Conservation (phyloP, 1,140 invertebrate genomes). For the Cardiocondyla obscurior region DNA sequence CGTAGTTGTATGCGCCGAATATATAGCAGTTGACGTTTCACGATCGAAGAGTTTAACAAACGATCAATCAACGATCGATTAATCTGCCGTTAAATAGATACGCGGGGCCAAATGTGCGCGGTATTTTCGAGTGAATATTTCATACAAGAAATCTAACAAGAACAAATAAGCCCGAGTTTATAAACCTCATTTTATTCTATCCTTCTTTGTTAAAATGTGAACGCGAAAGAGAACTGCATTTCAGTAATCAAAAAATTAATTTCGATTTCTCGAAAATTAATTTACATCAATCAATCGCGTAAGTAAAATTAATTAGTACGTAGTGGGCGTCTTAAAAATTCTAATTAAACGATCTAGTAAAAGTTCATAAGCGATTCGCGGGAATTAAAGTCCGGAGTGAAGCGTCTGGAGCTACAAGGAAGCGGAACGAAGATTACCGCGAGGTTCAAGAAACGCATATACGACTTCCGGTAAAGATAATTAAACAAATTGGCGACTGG, state of each 20-base stretch:
- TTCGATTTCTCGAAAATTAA: not conserved
- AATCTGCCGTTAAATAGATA: constrained; percentile 30
- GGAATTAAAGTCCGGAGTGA: not conserved
- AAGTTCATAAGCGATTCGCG: not conserved
- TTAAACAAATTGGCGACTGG: constrained; percentile 71
- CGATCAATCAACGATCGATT: constrained; percentile 44
- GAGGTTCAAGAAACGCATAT: constrained; percentile 15
- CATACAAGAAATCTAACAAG: not conserved
- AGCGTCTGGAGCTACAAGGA: not conserved
- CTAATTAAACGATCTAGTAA: not conserved
- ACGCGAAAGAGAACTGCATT: not conserved
- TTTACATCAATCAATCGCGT: not conserved
- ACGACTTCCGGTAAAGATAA: constrained; percentile 73
- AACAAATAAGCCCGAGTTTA: not conserved
- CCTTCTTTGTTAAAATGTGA: not conserved
- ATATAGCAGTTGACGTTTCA: constrained; percentile 21
- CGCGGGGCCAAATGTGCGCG: not conserved
- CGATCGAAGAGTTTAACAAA: constrained; percentile 46
- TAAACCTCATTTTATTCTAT: not conserved
- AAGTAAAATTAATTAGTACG: not conserved
- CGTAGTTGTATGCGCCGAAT: constrained; percentile 24
- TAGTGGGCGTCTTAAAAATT: not conserved
- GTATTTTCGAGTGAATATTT: constrained; percentile 10
- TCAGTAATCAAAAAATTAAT: not conserved
- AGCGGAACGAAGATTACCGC: not conserved